Evolutionary conservation across 2,888 invertebrate genomes (phyloP), one percentile per base, ranked within the genome.

Genomic region (Clostera curtula): DNA sequence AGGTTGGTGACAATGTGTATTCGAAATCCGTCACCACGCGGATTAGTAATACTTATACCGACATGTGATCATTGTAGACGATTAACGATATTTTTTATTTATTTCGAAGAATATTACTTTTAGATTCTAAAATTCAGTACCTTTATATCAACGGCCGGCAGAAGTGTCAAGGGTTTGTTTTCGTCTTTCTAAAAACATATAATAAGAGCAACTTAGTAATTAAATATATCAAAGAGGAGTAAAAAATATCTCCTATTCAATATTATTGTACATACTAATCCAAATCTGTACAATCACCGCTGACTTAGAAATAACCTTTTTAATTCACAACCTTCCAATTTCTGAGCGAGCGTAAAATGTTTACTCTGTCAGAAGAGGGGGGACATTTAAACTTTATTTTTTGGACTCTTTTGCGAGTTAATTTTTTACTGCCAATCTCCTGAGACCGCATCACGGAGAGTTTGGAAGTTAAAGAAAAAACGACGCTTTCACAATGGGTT

Each of bases 401-500:
- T 76, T 62, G 54, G 59, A 61, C 50, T 64, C 66, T 66, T 66
- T 65, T 66, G 64, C 65, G 67, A 68, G 64, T 79, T 80, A 77
- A 82, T 77, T 83, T 83, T 82, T 83, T 70, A 70, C 55, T 53
- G 58, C 44, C 57, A 62, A 49, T 54, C 83, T 62, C 77, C 14
- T 3, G 82, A 75, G 83, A 75, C 73, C 68, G 62, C 64, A 73
- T 68, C 63, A 66, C 64, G 64, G 53, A 49, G 61, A 70, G 62
- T 73, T 75, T 60, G 52, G 65, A 79, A 76, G 63, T 77, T 72
- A 73, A 66, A 75, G 77, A 73, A 75, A 69, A 77, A 75, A 74
- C 39, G 69, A 69, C 75, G 67, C 68, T 73, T 63, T 75, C 71
- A 79, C 82, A 82, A 80, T 80, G 79, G 79, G 76, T 80, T 79